These are phyloP conservation scores for Heliconius himera DNA, from an alignment of 1,140 invertebrate genomes.

Conservation along the genomic window DNA sequence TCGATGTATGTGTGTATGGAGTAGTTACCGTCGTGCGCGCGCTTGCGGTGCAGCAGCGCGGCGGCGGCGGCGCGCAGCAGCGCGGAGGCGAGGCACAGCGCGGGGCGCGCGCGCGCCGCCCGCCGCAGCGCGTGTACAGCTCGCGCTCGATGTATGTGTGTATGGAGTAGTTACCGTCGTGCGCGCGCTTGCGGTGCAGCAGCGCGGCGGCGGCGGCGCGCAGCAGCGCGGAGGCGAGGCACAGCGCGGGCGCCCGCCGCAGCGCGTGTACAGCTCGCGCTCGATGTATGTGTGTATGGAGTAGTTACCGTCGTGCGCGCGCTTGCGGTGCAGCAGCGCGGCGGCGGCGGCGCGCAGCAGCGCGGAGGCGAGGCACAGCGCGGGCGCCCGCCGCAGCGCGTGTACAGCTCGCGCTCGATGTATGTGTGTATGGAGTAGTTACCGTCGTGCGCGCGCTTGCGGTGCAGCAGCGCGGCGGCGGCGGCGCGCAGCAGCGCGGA, in stretches of 20 bases:
- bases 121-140: constrained; percentile 90
- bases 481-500: constrained; percentile 93
- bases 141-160: no score
- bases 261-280: no score
- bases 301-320: constrained; percentile 48
- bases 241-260: constrained; percentile 90
- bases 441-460: constrained; percentile 56
- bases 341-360: constrained; percentile 92
- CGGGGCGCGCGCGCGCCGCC: constrained; percentile 89
- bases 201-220: constrained; percentile 93
- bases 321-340: constrained; percentile 87
- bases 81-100: constrained; percentile 94
- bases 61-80: constrained; percentile 92
- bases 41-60: constrained; percentile 87
- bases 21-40: constrained; percentile 48
- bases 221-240: constrained; percentile 94
- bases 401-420: no score
- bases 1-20: no score
- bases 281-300: no score
- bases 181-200: constrained; percentile 82
- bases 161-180: constrained; percentile 35
- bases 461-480: constrained; percentile 91
- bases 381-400: constrained; percentile 90
- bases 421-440: no score
- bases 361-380: constrained; percentile 94